Conservation (phyloP, 1,140 invertebrate species). For the Pantala flavescens region DNA sequence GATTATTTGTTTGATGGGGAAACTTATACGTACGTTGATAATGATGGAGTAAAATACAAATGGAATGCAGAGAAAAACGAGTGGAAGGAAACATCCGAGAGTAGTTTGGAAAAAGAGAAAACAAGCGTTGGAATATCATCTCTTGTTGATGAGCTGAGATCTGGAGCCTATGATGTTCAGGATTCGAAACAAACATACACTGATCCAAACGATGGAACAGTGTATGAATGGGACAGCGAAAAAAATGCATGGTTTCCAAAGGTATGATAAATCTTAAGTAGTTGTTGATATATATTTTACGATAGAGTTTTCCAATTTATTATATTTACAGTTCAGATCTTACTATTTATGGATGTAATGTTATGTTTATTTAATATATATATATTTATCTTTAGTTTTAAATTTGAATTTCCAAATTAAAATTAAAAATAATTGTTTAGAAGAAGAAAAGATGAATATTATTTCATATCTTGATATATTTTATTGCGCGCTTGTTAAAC, state of each 20-base stretch:
- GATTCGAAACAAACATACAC: slow-evolving; percentile 44
- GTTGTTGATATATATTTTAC: no score
- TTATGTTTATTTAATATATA: slow-evolving; percentile 12
- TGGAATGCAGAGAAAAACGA: slow-evolving; percentile 42
- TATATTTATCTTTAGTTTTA: no score
- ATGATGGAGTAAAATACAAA: slow-evolving; percentile 29
- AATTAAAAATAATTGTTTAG: no score
- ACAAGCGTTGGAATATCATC: not conserved
- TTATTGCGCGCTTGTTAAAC: no score
- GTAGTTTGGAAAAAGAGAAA: not conserved
- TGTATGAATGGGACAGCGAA: slow-evolving; percentile 81
- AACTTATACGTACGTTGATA: slow-evolving; percentile 40
- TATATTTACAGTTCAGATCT: no score
- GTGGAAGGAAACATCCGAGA: slow-evolving; percentile 42
- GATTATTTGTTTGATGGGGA: slow-evolving; percentile 42
- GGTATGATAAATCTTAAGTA: slow-evolving; percentile 32
- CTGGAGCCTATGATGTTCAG: slow-evolving; percentile 24
- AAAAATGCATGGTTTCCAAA: slow-evolving; percentile 95
- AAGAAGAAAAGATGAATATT: no score
- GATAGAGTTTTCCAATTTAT: no score
- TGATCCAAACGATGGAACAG: slow-evolving; percentile 73
- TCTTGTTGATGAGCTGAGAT: slow-evolving; percentile 30
- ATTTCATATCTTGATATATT: no score
- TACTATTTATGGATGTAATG: slow-evolving; percentile 11
- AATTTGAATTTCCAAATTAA: no score